Base-by-base conservation (phyloP, 2,888 invertebrate genomes). In the Congeria kusceri region DNA sequence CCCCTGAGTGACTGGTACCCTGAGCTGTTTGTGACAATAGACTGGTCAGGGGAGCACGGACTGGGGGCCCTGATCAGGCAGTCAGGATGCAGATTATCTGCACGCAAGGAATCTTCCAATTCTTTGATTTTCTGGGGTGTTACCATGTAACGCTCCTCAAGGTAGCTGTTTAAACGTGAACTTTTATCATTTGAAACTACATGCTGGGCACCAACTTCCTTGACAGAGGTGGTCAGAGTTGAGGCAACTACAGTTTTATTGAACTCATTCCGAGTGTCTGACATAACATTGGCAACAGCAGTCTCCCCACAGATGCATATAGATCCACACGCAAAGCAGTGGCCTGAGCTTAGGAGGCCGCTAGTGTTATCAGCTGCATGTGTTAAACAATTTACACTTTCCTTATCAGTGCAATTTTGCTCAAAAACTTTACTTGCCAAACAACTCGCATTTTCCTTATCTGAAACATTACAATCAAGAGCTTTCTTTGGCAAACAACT, bases 261-360 rank as follows among this genome's bases (percentile, higher is more conserved):
- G 3, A 15, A 39, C 39, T 39, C 39, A 39, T 13, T 39, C 9
- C 1, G 25, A 56, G 11, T 15, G 25, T 56, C 56, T 56, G 25
- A n/a, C 3, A 20, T 18, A 46, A 53, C 49, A 25, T 25, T 9
- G 23, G 67, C 63, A 28, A 79, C 64, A 47, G 69, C 66, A 39
- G 81, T 81, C 44, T 77, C 23, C 56, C 64, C 67, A 71, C 81
- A 81, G 1, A 81, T 63, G 56, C 81, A 81, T 28, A 58, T 7
- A 25, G 77, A 25, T 49, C 77, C 75, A 71, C 81, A 81, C 46
- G 74, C 81, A 39, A 64, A 49, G 67, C 77, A 81, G 9, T 23
- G 18, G 29, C 28, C 27, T 32, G 32, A 32, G 32, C 32, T 11
- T 7, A 32, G 5, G 11, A 11, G 11, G 11, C 32, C 32, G 32